These are phyloP conservation scores for Notiomystis cincta DNA, from an alignment of 2,113 vertebrate species.

Conservation along the genomic window DNA sequence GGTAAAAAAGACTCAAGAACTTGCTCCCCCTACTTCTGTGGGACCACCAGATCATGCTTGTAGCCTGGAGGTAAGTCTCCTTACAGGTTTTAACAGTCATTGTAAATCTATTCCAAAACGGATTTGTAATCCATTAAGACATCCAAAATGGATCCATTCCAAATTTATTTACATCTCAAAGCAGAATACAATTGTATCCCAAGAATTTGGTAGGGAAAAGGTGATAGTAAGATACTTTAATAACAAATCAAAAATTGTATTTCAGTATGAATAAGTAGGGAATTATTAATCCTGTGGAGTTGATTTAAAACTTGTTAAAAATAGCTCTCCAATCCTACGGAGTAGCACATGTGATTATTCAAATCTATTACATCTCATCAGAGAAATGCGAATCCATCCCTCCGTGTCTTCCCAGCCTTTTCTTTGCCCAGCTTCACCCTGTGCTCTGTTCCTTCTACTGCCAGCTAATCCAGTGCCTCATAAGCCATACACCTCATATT, in stretches of 20 bases:
- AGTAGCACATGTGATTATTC: neutral
- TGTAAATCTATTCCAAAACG: neutral
- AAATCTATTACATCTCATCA: neutral
- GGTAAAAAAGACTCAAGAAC: neutral
- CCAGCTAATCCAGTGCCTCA: neutral
- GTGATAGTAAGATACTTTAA: neutral
- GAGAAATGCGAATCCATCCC: neutral
- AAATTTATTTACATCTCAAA: neutral
- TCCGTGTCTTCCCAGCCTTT: neutral
- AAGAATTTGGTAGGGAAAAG: neutral
- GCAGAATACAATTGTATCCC: neutral
- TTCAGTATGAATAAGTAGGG: neutral
- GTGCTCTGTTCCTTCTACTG: neutral
- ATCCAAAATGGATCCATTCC: neutral
- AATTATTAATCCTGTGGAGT: neutral
- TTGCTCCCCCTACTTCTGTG: neutral
- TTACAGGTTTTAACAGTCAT: neutral
- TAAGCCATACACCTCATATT: neutral
- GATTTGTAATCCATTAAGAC: neutral
- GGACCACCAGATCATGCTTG: neutral
- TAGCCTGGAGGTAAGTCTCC: neutral
- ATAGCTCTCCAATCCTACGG: neutral
- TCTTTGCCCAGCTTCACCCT: neutral
- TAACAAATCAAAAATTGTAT: neutral
- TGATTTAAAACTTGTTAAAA: neutral